phyloP scores from a whole-genome alignment of 2,113 vertebrate genomes.

The Jaculus jaculus region DNA sequence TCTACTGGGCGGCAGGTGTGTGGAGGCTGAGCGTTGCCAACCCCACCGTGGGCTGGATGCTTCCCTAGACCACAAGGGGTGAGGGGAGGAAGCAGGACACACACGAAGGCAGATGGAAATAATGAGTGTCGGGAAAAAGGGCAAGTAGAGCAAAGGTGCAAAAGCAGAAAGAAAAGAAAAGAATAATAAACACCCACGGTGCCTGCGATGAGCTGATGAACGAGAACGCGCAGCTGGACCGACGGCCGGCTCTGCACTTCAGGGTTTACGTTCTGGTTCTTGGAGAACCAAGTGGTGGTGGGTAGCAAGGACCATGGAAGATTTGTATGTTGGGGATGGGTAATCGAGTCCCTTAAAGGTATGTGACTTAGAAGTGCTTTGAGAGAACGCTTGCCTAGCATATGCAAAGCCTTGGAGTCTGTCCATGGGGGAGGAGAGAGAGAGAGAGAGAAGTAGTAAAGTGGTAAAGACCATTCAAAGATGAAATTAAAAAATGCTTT shows the following conservation, averaged over 20 bases:
- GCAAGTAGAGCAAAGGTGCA: neutral
- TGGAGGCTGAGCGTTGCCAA: conserved; percentile 50
- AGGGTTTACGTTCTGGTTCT: neutral
- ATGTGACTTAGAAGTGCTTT: neutral
- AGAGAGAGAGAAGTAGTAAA: neutral
- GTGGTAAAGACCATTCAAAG: neutral
- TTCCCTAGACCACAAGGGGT: neutral
- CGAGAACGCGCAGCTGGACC: neutral
- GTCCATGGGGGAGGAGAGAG: neutral
- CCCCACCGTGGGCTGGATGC: neutral
- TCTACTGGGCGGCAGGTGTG: conserved; percentile 46
- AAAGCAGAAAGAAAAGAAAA: neutral
- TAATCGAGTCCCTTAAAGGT: neutral
- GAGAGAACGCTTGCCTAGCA: neutral
- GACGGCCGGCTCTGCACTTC: accelerated
- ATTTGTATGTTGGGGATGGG: neutral
- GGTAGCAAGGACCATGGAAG: neutral
- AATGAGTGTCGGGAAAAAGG: neutral
- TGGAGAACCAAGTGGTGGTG: neutral
- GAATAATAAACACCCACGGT: neutral
- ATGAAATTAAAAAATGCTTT: neutral
- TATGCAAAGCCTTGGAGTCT: neutral
- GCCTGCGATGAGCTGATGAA: neutral
- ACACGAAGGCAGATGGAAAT: neutral
- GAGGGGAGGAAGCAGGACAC: neutral